These are phyloP conservation scores for Trachymyrmex cornetzi DNA, from an alignment of 1,140 invertebrate genomes.

Conservation along the genomic window DNA sequence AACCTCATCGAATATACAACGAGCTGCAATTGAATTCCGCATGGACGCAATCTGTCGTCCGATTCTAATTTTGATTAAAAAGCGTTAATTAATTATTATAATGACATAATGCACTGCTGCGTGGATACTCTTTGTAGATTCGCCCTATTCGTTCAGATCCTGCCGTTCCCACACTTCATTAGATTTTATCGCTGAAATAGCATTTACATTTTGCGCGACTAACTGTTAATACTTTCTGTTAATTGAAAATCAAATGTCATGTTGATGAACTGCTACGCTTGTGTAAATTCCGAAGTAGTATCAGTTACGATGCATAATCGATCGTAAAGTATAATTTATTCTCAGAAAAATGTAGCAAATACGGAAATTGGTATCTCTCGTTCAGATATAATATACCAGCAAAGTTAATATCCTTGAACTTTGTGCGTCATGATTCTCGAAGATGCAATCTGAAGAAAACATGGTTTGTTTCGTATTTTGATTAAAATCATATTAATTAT, in stretches of 20 bases:
- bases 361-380: neutral
- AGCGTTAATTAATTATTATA: constrained; percentile 34
- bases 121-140: neutral
- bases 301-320: neutral
- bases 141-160: neutral
- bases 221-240: neutral
- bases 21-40: neutral
- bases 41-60: neutral
- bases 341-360: neutral
- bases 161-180: too few relatives aligned
- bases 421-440: neutral
- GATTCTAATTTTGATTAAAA: constrained; percentile 22
- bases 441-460: neutral
- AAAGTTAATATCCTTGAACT: constrained; percentile 1
- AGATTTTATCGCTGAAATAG: neutral
- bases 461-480: neutral
- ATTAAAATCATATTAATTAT: neutral
- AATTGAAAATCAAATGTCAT: neutral
- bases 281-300: neutral
- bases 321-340: neutral
- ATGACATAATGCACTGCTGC: neutral
- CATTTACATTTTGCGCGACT: neutral
- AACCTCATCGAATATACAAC: constrained; percentile 4
- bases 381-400: neutral
- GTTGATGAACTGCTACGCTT: neutral